Conservation (phyloP, 2,113 vertebrate genomes). For the Cardinalis cardinalis region DNA sequence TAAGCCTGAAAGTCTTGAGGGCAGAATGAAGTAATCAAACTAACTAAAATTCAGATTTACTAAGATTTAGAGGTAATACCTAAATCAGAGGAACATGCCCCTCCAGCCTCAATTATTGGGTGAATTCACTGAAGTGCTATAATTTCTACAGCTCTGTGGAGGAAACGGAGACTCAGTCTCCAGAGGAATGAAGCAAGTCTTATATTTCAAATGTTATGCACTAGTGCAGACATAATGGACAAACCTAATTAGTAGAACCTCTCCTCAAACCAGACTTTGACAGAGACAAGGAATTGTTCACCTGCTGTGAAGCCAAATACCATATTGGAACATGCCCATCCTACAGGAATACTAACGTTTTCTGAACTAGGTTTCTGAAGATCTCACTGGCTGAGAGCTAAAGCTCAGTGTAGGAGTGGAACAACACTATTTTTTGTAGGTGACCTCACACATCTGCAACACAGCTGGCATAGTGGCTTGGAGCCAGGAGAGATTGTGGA, state of each 20-base stretch:
- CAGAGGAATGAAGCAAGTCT: not conserved
- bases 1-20: not conserved
- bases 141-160: not conserved
- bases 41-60: not conserved
- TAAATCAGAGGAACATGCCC: not conserved
- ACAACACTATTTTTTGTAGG: not conserved
- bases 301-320: not conserved
- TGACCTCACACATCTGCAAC: not conserved
- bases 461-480: not conserved
- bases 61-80: not conserved
- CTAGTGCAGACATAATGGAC: not conserved
- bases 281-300: not conserved
- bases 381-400: not conserved
- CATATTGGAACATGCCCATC: fast-evolving
- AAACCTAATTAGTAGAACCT: not conserved
- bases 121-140: not conserved
- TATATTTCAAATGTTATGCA: not conserved
- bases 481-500: not conserved
- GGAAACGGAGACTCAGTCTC: not conserved
- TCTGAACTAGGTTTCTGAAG: not conserved
- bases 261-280: not conserved
- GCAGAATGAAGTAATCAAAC: not conserved
- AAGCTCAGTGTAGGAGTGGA: not conserved
- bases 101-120: not conserved
- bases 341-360: fast-evolving